Percentiles rank a stretch among this genome's conserved stretches.
Evolutionary conservation across 2,888 invertebrate genomes (phyloP).

Genomic region (Cinara cedri): DNA sequence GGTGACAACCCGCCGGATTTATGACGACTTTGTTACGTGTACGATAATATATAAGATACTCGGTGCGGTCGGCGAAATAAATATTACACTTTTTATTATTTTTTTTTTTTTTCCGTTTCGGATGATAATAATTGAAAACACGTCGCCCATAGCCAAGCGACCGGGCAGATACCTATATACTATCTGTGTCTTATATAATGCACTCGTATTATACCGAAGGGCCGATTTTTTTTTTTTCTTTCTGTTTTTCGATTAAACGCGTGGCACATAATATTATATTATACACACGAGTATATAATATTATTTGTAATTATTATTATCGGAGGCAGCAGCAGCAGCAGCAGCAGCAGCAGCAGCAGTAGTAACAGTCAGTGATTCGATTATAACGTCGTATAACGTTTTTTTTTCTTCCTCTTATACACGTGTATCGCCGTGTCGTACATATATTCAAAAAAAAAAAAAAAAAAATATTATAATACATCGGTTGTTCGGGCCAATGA

Average conservation of each 20-base stretch:
- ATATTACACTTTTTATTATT: too few species aligned
- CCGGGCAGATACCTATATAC: too few species aligned
- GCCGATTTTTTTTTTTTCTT: neutral
- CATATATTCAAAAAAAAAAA: neutral
- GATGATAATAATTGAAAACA: conserved; percentile 51
- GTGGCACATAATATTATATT: too few species aligned
- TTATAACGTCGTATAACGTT: conserved; percentile 17
- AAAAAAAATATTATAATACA: too few species aligned
- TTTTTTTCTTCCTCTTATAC: neutral
- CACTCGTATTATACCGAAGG: conserved; percentile 2
- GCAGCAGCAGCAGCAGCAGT: neutral
- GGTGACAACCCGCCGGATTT: conserved; percentile 49
- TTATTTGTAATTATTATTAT: conserved; percentile 8
- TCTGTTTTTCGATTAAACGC: neutral
- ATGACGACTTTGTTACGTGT: conserved; percentile 45
- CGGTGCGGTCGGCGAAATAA: conserved; percentile 24
- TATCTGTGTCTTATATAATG: too few species aligned
- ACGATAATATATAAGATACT: neutral
- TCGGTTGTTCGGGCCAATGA: neutral
- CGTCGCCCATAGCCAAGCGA: conserved; percentile 40
- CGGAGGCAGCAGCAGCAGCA: neutral
- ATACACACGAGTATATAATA: too few species aligned
- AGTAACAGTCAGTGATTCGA: conserved; percentile 10
- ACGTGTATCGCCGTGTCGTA: neutral
- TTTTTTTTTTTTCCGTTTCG: neutral